Percentiles rank a stretch among this genome's conserved stretches.
Conservation (phyloP, 2,888 invertebrate species). For the Aphrophora alni region DNA sequence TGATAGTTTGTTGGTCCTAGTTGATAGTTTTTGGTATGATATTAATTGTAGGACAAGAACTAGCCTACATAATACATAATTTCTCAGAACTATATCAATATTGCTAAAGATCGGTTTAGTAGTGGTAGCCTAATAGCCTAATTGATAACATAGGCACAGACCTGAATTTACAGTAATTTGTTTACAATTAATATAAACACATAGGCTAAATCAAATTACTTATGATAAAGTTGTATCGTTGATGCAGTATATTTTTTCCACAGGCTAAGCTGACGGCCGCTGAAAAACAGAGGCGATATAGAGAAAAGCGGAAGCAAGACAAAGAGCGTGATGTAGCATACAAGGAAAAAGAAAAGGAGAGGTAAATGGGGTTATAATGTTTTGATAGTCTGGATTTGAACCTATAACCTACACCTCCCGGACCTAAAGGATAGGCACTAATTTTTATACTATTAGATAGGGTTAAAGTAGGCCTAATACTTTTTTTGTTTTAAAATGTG, state of each 20-base stretch:
- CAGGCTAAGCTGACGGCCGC: neutral
- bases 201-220: too few relatives aligned
- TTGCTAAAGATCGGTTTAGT: neutral
- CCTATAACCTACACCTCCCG: too few relatives aligned
- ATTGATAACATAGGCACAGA: neutral
- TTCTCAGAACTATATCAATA: neutral
- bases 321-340: neutral
- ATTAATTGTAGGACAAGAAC: neutral
- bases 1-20: too few relatives aligned
- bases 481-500: too few relatives aligned
- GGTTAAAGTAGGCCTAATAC: too few relatives aligned
- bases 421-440: too few relatives aligned
- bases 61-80: neutral
- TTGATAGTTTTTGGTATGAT: neutral
- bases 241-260: neutral
- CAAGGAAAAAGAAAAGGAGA: constrained; percentile 3
- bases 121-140: neutral
- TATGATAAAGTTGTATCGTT: neutral
- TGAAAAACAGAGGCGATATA: constrained; percentile 7
- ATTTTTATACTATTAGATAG: too few relatives aligned
- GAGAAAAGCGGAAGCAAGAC: constrained; percentile 3
- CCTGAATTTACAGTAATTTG: neutral
- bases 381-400: too few relatives aligned
- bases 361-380: neutral
- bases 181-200: too few relatives aligned